Base-by-base conservation (phyloP, 2,113 vertebrate genomes). In the Phoenicopterus ruber region DNA sequence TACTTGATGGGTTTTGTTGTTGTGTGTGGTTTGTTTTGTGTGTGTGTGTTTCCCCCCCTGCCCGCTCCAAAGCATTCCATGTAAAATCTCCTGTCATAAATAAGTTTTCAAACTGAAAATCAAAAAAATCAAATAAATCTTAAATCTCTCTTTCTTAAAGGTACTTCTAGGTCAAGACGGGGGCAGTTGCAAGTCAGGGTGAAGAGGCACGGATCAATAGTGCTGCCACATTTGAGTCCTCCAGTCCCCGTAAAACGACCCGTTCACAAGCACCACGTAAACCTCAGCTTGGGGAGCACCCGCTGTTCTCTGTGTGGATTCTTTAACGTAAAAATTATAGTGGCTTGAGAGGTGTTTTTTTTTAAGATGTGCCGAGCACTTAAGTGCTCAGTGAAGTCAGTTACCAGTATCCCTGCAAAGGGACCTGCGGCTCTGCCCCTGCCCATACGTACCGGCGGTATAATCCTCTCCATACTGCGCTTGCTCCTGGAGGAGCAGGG, bases 371-470 rank as follows among this genome's bases (percentile, higher is more conserved):
- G 7, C 32, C 3, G 36, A 10, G 49, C 1, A 1, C 15, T 26
- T 5, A 26, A 28, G 42, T 5, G 77, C 85, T 91, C 38, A 5
- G 42, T 22, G 78, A 67, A 34, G 49, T 42, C 9, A 24, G 2
- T n/a, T 4, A 11, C 1, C 7, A 16, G 29, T 34, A 11, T 55
- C 47, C 63, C 71, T 40, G 71, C 13, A 17, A 1, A 34, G 44
- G 15, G 38, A 10, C 7, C 62, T 17, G 77, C 7, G 34, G 82
- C 54, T 42, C 9, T 14, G 42, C 42, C 42, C 42, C 42, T 42
- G 42, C 42, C 61, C 25, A 1, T 25, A 36, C 0, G 0, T 25
- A 7, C 47, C 18, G 2, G 1, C 0, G 8, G 28, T 34, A 10
- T 24, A 14, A 71, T 40, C 77, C 80, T 61, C 44, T 38, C 54